phyloP scores from a whole-genome alignment of 2,797 vertebrate species.

The Glyptemys insculpta region DNA sequence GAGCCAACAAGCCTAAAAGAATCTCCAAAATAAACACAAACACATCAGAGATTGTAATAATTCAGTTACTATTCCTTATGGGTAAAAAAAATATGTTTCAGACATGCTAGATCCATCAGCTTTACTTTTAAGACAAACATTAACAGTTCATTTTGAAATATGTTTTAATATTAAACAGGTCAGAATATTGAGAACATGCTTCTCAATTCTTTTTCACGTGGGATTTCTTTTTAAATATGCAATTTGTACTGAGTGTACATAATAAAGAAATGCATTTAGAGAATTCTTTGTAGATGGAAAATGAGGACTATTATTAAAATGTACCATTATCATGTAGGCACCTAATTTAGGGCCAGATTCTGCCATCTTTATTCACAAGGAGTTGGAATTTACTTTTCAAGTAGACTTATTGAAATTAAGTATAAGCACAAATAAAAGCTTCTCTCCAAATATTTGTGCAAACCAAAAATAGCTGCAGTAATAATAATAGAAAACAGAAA shows the following conservation, averaged over 20 bases:
- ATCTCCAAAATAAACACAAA: neutral
- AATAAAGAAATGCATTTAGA: neutral
- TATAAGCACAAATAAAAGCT: neutral
- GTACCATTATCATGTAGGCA: accelerated
- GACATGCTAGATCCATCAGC: neutral
- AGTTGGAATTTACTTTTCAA: neutral
- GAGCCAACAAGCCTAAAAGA: neutral
- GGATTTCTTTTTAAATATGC: neutral
- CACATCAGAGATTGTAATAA: neutral
- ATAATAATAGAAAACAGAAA: neutral
- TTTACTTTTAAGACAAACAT: neutral
- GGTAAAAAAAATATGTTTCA: neutral
- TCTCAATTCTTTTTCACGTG: accelerated
- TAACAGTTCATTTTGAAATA: neutral
- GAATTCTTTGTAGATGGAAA: neutral
- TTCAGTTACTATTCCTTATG: neutral
- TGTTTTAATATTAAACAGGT: neutral
- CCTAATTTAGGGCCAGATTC: neutral
- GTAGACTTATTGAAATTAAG: neutral
- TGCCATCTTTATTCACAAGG: neutral
- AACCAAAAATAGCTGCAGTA: neutral
- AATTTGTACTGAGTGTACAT: accelerated
- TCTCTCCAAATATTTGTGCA: neutral
- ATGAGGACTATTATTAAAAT: neutral
- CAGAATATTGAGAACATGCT: neutral